Evolutionary conservation across 2,888 invertebrate genomes (phyloP).

Genomic region (Agapostemon virescens): DNA sequence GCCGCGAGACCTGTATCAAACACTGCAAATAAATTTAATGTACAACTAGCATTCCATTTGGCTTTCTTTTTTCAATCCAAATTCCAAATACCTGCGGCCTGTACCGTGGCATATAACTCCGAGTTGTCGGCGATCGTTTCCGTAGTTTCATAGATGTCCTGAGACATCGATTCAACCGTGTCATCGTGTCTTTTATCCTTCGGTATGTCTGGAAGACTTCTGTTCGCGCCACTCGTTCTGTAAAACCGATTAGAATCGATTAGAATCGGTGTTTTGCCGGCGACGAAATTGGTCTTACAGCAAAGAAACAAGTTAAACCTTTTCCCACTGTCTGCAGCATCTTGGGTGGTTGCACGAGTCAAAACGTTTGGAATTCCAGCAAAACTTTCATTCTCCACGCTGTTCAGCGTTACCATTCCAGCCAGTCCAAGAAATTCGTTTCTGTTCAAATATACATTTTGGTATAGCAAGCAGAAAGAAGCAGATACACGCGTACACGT

Average conservation of each 20-base stretch:
- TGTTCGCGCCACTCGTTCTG: conserved; percentile 83
- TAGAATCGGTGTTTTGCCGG: neutral
- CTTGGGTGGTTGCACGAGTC: conserved; percentile 72
- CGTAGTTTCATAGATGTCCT: conserved; percentile 77
- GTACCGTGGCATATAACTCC: conserved; percentile 92
- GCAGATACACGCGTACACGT: no score
- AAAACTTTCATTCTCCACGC: conserved; percentile 82
- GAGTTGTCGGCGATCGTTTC: conserved; percentile 86
- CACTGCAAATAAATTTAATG: no score
- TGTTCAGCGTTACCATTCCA: conserved; percentile 88
- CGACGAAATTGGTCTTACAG: neutral
- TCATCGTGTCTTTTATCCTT: conserved; percentile 82
- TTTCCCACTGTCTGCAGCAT: conserved; percentile 77
- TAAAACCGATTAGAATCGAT: neutral
- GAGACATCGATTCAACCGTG: conserved; percentile 71
- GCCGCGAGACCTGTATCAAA: conserved; percentile 61
- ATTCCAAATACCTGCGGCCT: conserved; percentile 81
- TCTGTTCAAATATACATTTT: conserved; percentile 77
- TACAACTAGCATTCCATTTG: neutral
- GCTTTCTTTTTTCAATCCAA: neutral
- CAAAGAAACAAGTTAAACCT: conserved; percentile 70
- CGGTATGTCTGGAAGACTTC: conserved; percentile 93
- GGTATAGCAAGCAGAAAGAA: neutral
- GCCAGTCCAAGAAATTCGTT: conserved; percentile 87
- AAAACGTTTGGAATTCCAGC: conserved; percentile 71